These are phyloP conservation scores for Labeo calbasu DNA, from an alignment of 2,797 vertebrate genomes.

Conservation along the genomic window DNA sequence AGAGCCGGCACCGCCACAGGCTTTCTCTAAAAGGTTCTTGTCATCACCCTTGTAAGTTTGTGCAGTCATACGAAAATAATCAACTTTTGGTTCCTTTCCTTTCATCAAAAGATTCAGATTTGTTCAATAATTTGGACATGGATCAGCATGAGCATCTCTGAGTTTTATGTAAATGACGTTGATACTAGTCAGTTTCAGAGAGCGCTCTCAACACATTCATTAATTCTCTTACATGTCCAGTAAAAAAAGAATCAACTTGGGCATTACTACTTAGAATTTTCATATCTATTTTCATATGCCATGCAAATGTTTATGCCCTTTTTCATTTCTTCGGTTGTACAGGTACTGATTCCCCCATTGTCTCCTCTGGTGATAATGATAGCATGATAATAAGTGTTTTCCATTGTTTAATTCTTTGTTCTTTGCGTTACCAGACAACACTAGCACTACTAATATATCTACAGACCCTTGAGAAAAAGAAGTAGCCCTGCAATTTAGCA, in stretches of 20 bases:
- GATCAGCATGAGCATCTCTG: background rate
- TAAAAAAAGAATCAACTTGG: background rate
- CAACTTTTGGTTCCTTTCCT: background rate
- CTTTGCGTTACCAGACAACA: background rate
- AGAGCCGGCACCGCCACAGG: slow-evolving; percentile 1
- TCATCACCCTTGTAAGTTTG: background rate
- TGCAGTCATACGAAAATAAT: background rate
- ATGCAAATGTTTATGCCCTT: background rate
- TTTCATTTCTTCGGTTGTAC: background rate
- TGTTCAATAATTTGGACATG: background rate
- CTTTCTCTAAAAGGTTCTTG: slow-evolving; percentile 22
- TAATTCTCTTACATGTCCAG: background rate
- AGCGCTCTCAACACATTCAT: background rate
- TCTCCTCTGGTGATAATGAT: background rate
- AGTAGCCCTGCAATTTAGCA: background rate
- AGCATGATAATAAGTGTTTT: background rate
- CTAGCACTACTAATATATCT: background rate
- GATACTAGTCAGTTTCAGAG: background rate
- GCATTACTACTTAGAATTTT: background rate
- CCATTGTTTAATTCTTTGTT: background rate
- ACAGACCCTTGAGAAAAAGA: background rate
- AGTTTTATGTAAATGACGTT: background rate
- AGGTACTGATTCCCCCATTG: background rate
- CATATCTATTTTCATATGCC: background rate
- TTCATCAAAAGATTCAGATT: background rate